Base-by-base conservation (phyloP, 2,113 vertebrate genomes). In the Pygoscelis adeliae region DNA sequence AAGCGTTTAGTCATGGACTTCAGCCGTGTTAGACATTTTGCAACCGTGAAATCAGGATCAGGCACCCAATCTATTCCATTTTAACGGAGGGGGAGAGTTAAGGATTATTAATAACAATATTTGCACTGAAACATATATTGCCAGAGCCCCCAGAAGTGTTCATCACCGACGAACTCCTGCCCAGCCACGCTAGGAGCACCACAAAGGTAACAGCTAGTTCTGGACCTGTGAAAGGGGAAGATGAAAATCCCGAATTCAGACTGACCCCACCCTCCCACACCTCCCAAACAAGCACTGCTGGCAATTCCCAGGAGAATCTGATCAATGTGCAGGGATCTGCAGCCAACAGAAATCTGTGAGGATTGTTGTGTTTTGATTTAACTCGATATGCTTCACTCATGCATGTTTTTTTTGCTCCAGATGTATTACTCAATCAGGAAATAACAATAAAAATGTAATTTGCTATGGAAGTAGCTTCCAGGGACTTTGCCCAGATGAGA, bases 391-490 rank as follows among this genome's bases (percentile, higher is more conserved):
- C 76, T 87, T 86, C 77, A 15, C n/a, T 91, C 5, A 13, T 8
- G 77, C 83, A 1, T 13, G 14, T 4, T 44, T 47, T 61, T 63
- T 36, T n/a, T 36, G 11, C 89, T 95, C 61, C 66, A 69, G 66
- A 85, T 86, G 63, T 59, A 44, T 83, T 78, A 66, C 66, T 77
- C 79, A 66, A 23, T 22, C 96, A 93, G 92, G 95, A 96, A 97
- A 90, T 71, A 59, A 82, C 83, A 96, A 89, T 56, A 78, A 78
- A 94, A 91, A 90, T 32, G 34, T 52, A 38, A 74, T 94, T 93
- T 71, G 46, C 70, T 38, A 6, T 59, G 80, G 88, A 66, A 83
- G 85, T 27, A n/a, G 67, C 86, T 92, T 13, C 63, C 90, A 90
- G 85, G 59, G 90, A 19, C 70, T 86, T 55, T 71, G 67, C 67